Conservation (phyloP, 2,888 invertebrate genomes). For the Himalopsyche japonica region DNA sequence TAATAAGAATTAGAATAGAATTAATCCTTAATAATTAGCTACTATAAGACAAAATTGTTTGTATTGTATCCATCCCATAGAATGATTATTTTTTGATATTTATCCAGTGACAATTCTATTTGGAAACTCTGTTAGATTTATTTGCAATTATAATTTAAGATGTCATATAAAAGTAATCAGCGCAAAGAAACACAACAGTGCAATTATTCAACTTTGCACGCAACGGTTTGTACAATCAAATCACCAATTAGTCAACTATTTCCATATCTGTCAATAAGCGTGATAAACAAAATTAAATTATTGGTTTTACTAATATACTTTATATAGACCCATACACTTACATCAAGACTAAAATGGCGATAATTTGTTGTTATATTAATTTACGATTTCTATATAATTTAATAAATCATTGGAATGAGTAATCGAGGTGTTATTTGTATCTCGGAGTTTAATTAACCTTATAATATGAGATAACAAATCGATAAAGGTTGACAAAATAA, state of each 20-base stretch:
- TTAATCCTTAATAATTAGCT: no score
- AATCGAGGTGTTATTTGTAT: background rate
- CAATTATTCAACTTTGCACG: background rate
- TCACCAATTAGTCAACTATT: background rate
- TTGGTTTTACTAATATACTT: background rate
- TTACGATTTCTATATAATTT: background rate
- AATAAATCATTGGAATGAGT: background rate
- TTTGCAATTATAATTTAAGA: no score
- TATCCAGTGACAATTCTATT: no score
- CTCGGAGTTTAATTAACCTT: background rate
- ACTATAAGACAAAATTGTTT: no score
- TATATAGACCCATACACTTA: background rate
- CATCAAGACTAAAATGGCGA: background rate
- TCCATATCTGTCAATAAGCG: background rate
- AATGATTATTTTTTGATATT: no score
- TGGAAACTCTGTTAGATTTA: no score
- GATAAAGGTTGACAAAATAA: background rate
- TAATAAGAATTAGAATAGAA: no score
- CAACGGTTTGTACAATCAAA: background rate
- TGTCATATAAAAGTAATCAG: background rate
- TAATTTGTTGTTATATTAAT: background rate
- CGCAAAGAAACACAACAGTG: background rate
- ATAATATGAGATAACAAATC: background rate
- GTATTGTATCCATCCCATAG: no score
- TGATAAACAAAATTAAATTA: background rate